phyloP scores from a whole-genome alignment of 2,888 invertebrate genomes.

The Nomada fucata region DNA sequence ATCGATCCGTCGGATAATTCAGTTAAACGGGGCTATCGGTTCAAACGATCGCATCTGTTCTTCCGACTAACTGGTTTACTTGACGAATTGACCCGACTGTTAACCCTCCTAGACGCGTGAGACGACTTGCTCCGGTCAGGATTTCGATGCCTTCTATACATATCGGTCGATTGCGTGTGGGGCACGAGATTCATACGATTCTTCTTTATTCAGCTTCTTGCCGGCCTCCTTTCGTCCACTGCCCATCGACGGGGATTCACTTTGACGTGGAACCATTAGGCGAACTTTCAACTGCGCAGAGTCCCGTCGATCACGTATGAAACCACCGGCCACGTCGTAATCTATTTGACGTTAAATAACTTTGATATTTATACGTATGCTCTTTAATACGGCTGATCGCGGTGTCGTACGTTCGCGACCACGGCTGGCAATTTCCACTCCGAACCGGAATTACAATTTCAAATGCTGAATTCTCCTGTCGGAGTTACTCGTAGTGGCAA shows the following conservation, averaged over 20 bases:
- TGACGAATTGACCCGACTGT: conserved; percentile 80
- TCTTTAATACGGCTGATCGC: not conserved
- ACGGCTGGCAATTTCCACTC: conserved; percentile 20
- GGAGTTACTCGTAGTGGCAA: not conserved
- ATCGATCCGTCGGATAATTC: conserved; percentile 74
- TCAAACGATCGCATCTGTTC: conserved; percentile 74
- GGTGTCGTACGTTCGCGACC: not conserved
- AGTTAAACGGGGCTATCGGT: conserved; percentile 72
- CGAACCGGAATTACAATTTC: conserved; percentile 5
- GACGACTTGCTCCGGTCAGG: conserved; percentile 28
- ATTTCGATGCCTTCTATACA: conserved; percentile 36
- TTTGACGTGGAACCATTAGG: not conserved
- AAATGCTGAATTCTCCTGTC: not conserved
- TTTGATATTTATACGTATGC: not conserved
- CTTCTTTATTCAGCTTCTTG: not conserved
- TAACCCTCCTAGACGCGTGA: conserved; percentile 73
- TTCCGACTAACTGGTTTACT: conserved; percentile 77
- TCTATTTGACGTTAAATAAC: conserved; percentile 14
- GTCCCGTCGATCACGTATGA: conserved; percentile 1
- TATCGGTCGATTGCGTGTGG: conserved; percentile 22
- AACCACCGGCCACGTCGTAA: not conserved
- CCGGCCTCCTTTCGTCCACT: not conserved
- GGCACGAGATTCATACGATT: not conserved
- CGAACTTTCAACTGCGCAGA: not conserved
- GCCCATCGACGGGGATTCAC: not conserved